Percentiles rank a stretch among this genome's conserved stretches.
Conservation (phyloP, 1,140 invertebrate genomes). For the Eubasilissa regina region DNA sequence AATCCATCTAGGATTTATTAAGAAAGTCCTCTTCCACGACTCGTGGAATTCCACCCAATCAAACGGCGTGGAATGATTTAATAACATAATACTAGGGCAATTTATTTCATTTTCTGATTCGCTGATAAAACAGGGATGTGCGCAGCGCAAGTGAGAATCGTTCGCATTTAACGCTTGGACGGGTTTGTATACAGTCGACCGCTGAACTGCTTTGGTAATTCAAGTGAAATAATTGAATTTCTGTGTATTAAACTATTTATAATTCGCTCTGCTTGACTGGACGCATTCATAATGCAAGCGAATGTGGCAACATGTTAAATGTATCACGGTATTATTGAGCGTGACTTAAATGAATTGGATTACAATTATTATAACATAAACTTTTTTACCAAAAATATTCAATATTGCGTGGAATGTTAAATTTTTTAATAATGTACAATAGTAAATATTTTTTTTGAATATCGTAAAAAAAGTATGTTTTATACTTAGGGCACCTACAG, state of each 20-base stretch:
- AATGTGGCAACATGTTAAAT: slow-evolving; percentile 33
- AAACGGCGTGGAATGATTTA: slow-evolving; percentile 19
- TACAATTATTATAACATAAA: neutral
- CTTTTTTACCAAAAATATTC: too few relatives aligned
- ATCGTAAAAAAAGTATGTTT: too few relatives aligned
- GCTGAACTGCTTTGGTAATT: slow-evolving; percentile 15
- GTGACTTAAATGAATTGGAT: slow-evolving; percentile 19
- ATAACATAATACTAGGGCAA: slow-evolving; percentile 8
- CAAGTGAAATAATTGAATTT: slow-evolving; percentile 33
- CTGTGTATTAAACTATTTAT: slow-evolving; percentile 21
- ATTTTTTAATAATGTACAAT: too few relatives aligned
- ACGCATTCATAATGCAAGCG: neutral
- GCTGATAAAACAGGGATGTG: slow-evolving; percentile 17
- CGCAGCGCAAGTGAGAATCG: neutral
- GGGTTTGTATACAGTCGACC: slow-evolving; percentile 1
- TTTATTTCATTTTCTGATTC: slow-evolving; percentile 13
- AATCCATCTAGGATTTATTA: too few relatives aligned
- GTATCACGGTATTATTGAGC: neutral
- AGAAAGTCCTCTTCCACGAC: too few relatives aligned
- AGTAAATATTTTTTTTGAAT: too few relatives aligned
- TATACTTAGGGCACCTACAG: too few relatives aligned
- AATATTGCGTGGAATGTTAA: too few relatives aligned
- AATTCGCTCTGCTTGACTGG: slow-evolving; percentile 19
- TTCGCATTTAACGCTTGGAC: slow-evolving; percentile 1
- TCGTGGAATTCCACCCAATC: slow-evolving; percentile 14